These are phyloP conservation scores for Pitangus sulphuratus DNA, from an alignment of 2,797 vertebrate genomes.

Conservation along the genomic window DNA sequence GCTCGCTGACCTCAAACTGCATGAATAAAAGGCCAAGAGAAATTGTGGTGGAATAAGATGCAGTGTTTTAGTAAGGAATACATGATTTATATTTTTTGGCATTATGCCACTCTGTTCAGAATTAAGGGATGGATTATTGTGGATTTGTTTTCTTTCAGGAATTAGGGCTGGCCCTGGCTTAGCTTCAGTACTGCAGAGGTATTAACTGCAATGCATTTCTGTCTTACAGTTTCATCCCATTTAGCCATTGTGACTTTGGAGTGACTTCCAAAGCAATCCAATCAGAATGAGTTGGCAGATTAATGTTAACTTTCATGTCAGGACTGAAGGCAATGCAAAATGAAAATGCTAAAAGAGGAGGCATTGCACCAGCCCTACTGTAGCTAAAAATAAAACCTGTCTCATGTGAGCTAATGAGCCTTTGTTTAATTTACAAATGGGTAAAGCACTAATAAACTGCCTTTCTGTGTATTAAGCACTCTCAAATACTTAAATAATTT, in stretches of 20 bases:
- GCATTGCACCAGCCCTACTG: background rate
- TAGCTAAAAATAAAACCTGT: slow-evolving; percentile 36
- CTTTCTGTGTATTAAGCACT: slow-evolving; percentile 1
- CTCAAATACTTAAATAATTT: background rate
- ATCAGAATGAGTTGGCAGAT: slow-evolving; percentile 78
- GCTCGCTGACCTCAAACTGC: slow-evolving; percentile 66
- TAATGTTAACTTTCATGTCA: slow-evolving; percentile 76
- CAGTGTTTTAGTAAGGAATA: slow-evolving; percentile 47
- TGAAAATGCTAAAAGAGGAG: slow-evolving; percentile 60
- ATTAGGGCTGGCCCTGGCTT: slow-evolving; percentile 83
- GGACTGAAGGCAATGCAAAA: slow-evolving; percentile 62
- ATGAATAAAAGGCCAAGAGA: slow-evolving; percentile 55
- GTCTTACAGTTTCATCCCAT: slow-evolving; percentile 75
- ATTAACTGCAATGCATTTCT: slow-evolving; percentile 84
- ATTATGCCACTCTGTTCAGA: slow-evolving; percentile 72
- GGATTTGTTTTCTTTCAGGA: slow-evolving; percentile 84
- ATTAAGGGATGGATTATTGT: slow-evolving; percentile 83
- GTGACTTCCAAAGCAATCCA: slow-evolving; percentile 83
- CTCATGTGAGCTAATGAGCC: slow-evolving; percentile 7
- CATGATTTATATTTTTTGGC: slow-evolving; percentile 65
- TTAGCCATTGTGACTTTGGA: slow-evolving; percentile 80
- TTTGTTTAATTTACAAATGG: slow-evolving; percentile 29
- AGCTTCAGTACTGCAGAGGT: slow-evolving; percentile 76
- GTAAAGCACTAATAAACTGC: slow-evolving; percentile 10
- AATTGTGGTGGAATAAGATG: slow-evolving; percentile 44